phyloP scores from a whole-genome alignment of 2,888 invertebrate species.

The Isoperla grammatica region DNA sequence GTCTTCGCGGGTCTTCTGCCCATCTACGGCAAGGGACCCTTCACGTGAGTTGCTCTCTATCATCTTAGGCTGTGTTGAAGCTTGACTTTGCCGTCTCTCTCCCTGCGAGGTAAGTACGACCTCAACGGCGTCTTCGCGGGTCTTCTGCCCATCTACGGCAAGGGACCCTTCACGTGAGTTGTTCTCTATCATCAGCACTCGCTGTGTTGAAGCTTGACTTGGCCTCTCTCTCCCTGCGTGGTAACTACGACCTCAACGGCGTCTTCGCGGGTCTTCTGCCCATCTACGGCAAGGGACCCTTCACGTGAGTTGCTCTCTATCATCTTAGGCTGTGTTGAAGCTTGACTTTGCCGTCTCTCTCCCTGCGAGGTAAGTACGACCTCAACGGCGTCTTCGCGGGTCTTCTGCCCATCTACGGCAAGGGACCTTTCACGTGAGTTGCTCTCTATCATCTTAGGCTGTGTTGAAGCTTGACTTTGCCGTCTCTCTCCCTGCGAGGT shows the following conservation, averaged over 20 bases:
- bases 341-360: not conserved
- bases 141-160: slow-evolving; percentile 13
- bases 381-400: not conserved
- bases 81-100: not conserved
- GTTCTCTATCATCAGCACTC: too few species aligned
- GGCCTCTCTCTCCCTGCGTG: too few species aligned
- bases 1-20: too few species aligned
- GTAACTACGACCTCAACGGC: too few species aligned
- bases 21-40: too few species aligned
- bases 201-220: too few species aligned
- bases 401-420: slow-evolving; percentile 10
- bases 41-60: too few species aligned
- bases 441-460: not conserved
- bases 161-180: slow-evolving; percentile 7
- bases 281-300: too few species aligned
- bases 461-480: not conserved
- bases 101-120: not conserved
- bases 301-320: too few species aligned
- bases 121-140: not conserved
- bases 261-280: too few species aligned
- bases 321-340: too few species aligned
- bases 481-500: not conserved
- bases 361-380: not conserved
- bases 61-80: too few species aligned
- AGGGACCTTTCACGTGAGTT: slow-evolving; percentile 3